Evolutionary conservation across 2,113 vertebrate genomes (phyloP), one percentile per base, ranked within the genome.

Genomic region (Bucco capensis): DNA sequence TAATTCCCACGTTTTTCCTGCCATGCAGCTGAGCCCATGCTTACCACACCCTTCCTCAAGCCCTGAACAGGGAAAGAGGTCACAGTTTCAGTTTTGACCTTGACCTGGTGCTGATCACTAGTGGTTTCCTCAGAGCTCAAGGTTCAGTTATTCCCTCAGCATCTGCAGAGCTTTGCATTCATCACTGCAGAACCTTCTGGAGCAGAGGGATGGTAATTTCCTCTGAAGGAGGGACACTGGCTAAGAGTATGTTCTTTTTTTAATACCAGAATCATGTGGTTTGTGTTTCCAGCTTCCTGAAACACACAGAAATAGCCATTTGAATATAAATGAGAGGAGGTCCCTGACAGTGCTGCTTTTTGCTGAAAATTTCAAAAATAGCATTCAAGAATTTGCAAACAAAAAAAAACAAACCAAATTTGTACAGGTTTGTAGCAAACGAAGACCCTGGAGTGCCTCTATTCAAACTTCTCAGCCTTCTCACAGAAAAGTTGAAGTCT

Each of bases 211-310:
- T 44, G 30, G 58, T 66, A 66, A 80, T 94, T 94, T 93, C 77
- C 62, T 92, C 81, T 76, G 81, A 95, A 92, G 54, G 58, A 93
- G 91, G 78, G 90, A 69, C 66, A 76, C 33, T 51, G 62, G 86
- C 66, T 92, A 95, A 71, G 71, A 89, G 47, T 70, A 82, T 27
- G 42, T 88, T 91, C 88, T 89, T 92, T 92, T 94, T 86, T 92
- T 86, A 92, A 93, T 85, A 92, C 71, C 67, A 96, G 90, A 92
- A 90, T 95, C 57, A 94, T 78, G 65, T 95, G 70, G 74, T 83
- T 94, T 6, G 5, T 90, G 73, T 82, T 92, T 91, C 71, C 85
- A 78, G 73, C 82, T 92, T 94, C 70, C 83, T 86, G 82, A 95
- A 88, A 65, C 33, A 81, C 51, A 85, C 37, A 90, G 71, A 82